These are phyloP conservation scores for Fregetta grallaria DNA, from an alignment of 2,113 vertebrate species.

Conservation along the genomic window DNA sequence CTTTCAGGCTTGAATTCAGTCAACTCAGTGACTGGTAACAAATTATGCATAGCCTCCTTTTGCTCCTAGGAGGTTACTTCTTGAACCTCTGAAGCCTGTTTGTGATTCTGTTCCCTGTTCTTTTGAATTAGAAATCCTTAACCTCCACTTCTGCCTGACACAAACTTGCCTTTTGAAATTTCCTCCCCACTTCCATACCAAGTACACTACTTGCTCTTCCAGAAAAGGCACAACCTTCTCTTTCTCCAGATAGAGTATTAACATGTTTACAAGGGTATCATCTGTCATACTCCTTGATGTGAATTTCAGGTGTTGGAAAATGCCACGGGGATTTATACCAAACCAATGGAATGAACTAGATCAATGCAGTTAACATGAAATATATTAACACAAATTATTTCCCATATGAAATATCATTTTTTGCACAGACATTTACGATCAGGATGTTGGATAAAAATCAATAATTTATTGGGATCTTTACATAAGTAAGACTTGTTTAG, in stretches of 20 bases:
- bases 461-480: neutral
- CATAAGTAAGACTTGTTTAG: neutral
- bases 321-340: neutral
- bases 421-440: neutral
- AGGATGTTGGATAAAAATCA: neutral
- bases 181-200: neutral
- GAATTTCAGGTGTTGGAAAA: neutral
- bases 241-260: neutral
- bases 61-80: neutral
- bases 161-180: neutral
- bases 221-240: neutral
- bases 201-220: neutral
- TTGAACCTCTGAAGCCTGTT: neutral
- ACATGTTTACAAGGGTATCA: neutral
- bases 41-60: neutral
- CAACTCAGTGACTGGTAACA: neutral
- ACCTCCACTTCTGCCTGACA: neutral
- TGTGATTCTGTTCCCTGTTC: neutral
- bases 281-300: neutral
- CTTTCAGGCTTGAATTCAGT: neutral
- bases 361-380: neutral
- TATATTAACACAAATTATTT: neutral
- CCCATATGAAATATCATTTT: neutral
- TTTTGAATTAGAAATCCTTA: neutral
- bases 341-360: neutral